Conservation (phyloP, 2,888 invertebrate genomes). For the Therioaphis trifolii region DNA sequence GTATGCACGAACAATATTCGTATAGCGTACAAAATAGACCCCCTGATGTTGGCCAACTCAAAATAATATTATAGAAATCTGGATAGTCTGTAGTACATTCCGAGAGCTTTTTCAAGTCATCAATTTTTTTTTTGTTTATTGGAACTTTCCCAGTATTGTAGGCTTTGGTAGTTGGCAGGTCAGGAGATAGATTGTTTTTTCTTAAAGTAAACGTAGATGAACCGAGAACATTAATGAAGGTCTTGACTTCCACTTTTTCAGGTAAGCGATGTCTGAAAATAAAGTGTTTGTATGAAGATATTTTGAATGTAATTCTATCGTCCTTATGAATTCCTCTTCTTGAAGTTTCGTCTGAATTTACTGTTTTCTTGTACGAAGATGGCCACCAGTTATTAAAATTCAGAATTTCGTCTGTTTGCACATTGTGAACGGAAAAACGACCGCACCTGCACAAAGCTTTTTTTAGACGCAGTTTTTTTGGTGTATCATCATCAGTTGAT, state of each 20-base stretch:
- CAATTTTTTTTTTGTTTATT: constrained; percentile 45
- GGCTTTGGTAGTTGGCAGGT: too few relatives aligned
- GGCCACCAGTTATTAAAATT: constrained; percentile 54
- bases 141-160: constrained; percentile 5
- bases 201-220: too few relatives aligned
- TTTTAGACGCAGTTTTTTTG: neutral
- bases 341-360: too few relatives aligned
- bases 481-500: neutral
- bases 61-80: constrained; percentile 35
- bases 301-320: constrained; percentile 51
- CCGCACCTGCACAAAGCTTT: neutral
- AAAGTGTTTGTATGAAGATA: constrained; percentile 52
- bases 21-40: too few relatives aligned
- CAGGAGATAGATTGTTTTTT: too few relatives aligned
- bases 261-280: constrained; percentile 37
- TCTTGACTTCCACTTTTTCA: too few relatives aligned
- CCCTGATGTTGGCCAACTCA: constrained; percentile 18
- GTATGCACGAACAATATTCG: too few relatives aligned
- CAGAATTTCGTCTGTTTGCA: too few relatives aligned
- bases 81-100: constrained; percentile 34
- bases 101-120: constrained; percentile 29
- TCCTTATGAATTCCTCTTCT: too few relatives aligned
- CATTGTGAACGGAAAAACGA: too few relatives aligned
- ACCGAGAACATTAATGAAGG: too few relatives aligned
- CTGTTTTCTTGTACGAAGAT: too few relatives aligned